phyloP scores from a whole-genome alignment of 2,113 vertebrate species.

The Amazona guildingii region DNA sequence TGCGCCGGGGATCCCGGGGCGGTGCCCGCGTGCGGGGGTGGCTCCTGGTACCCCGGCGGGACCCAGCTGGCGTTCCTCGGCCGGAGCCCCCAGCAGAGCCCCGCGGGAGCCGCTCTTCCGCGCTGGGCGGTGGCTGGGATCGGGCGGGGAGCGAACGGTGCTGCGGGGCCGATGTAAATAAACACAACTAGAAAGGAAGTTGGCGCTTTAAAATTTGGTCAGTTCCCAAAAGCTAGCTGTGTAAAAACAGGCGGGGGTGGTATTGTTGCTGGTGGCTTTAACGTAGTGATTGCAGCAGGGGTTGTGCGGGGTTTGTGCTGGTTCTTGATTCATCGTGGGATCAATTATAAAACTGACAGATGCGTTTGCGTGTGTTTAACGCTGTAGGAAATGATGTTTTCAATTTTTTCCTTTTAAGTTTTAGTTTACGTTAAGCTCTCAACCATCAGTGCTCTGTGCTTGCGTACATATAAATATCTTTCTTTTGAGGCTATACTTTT shows the following conservation, averaged over 20 bases:
- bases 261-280: background rate
- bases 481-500: background rate
- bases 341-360: constrained; percentile 20
- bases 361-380: constrained; percentile 36
- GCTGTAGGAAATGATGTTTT: constrained; percentile 6
- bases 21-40: background rate
- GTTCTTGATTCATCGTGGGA: background rate
- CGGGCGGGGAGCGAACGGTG: background rate
- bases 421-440: rapidly evolving
- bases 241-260: background rate
- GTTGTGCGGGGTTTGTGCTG: background rate
- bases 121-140: background rate
- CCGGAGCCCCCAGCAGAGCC: background rate
- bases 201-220: constrained; percentile 5
- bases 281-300: background rate
- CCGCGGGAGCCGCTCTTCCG: background rate
- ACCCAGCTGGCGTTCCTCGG: background rate
- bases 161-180: background rate
- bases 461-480: background rate
- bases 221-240: background rate
- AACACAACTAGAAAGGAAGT: background rate
- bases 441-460: rapidly evolving
- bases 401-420: background rate
- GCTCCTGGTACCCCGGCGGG: background rate
- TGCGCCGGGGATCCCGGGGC: background rate